Base-by-base conservation (phyloP, 2,797 vertebrate genomes). In the Hyperoplus immaculatus region DNA sequence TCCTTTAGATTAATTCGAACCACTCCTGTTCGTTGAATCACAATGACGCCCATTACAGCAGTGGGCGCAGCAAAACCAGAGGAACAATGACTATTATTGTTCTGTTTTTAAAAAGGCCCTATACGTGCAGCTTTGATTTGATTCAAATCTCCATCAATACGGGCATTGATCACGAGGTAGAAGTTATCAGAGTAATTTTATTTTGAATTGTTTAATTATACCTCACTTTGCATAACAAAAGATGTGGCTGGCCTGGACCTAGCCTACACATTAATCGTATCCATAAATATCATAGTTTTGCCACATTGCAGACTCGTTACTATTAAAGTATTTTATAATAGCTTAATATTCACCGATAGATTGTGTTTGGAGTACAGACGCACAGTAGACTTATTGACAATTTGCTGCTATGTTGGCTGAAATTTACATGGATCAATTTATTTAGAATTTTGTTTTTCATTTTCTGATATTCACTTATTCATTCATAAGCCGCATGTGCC, bases 1-100 rank as follows among this genome's bases (percentile, higher is more conserved):
- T 89, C 90, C 80, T 75, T 58, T 51, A 83, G 87, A 88, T 89
- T 85, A 60, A 92, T 89, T 58, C 69, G 64, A 79, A 57, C 87
- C 88, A 87, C 83, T 89, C 85, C 84, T 89, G 82, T 54, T 74
- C 64, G 45, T 62, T 90, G 82, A 77, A 80, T 90, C 66, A 82
- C 85, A 88, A 85, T 78, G 49, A 53, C 12, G 42, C 62, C 56
- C 42, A 55, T 88, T 82, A 81, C 75, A 85, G 60, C 59, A 69
- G 62, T 43, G 58, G 82, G 54, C 7, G 36, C 63, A 83, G 43
- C 56, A 63, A 69, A 58, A 62, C 60, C 36, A 9, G 14, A 39
- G 18, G 51, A 56, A 70, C 46, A 77, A 46, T 83, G 77, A 58
- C 18, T 75, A 45, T 29, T 69, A n/a, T 63, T 45, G 29, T 59